These are phyloP conservation scores for Probosciger aterrimus DNA, from an alignment of 2,113 vertebrate genomes.

Conservation along the genomic window DNA sequence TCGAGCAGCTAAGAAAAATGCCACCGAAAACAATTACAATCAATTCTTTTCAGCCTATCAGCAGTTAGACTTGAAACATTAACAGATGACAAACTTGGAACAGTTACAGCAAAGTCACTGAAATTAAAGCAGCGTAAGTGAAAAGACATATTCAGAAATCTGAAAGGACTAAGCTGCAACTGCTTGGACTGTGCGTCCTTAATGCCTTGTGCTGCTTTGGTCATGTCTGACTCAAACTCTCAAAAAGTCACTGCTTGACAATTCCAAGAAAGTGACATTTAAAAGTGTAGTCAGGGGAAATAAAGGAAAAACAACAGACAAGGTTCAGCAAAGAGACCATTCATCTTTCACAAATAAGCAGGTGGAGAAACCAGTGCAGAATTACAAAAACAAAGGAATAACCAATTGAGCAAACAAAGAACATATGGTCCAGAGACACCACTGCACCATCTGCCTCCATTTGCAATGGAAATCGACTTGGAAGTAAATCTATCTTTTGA, in stretches of 20 bases:
- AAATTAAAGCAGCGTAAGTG: background rate
- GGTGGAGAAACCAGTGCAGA: background rate
- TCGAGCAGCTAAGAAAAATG: background rate
- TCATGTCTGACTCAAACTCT: background rate
- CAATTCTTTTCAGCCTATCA: background rate
- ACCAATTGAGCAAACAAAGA: background rate
- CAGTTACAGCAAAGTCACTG: background rate
- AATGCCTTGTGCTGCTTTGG: background rate
- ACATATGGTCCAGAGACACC: background rate
- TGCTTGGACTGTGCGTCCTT: background rate
- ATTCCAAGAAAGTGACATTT: background rate
- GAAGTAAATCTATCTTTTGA: background rate
- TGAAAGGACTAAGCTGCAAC: background rate
- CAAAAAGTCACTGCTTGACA: background rate
- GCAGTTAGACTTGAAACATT: background rate
- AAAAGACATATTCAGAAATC: background rate
- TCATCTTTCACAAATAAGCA: constrained; percentile 6
- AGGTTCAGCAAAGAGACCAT: background rate
- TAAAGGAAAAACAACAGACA: background rate
- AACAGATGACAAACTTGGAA: background rate
- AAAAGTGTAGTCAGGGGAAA: background rate
- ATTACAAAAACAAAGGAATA: background rate
- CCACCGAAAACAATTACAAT: constrained; percentile 3
- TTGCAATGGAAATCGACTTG: background rate
- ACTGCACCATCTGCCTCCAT: constrained; percentile 2